Conservation (phyloP, 2,113 vertebrate species). For the Chrysemys picta region DNA sequence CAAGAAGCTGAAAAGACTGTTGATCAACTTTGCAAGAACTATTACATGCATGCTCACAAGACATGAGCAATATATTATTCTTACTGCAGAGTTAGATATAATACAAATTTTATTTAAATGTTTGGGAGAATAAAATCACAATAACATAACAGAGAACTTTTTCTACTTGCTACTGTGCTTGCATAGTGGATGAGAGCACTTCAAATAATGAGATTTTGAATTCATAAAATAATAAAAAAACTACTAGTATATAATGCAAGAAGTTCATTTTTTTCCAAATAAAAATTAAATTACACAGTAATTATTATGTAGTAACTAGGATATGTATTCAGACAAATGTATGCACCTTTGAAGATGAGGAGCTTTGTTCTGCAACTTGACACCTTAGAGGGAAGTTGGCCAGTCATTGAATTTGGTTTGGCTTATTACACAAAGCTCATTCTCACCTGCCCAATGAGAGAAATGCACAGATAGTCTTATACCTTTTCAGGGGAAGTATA, state of each 20-base stretch:
- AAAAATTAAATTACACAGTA: neutral
- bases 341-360: neutral
- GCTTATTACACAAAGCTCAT: neutral
- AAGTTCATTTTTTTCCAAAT: neutral
- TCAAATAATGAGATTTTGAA: neutral
- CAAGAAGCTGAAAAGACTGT: neutral
- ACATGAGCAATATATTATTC: constrained; percentile 18
- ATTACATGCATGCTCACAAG: neutral
- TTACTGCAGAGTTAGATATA: neutral
- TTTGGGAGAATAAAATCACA: constrained; percentile 16
- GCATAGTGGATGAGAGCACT: neutral
- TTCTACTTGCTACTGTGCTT: neutral
- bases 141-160: accelerated
- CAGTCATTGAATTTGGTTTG: neutral
- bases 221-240: neutral
- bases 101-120: neutral
- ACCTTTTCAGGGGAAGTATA: accelerated
- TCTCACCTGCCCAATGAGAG: neutral
- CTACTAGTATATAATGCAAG: neutral
- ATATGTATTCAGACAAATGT: neutral
- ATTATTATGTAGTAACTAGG: neutral
- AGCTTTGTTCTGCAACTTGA: neutral
- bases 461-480: neutral
- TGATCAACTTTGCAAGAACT: constrained; percentile 8
- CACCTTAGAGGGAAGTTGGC: neutral